Base-by-base conservation (phyloP, 1,140 invertebrate genomes). In the Matsumurasca onukii region DNA sequence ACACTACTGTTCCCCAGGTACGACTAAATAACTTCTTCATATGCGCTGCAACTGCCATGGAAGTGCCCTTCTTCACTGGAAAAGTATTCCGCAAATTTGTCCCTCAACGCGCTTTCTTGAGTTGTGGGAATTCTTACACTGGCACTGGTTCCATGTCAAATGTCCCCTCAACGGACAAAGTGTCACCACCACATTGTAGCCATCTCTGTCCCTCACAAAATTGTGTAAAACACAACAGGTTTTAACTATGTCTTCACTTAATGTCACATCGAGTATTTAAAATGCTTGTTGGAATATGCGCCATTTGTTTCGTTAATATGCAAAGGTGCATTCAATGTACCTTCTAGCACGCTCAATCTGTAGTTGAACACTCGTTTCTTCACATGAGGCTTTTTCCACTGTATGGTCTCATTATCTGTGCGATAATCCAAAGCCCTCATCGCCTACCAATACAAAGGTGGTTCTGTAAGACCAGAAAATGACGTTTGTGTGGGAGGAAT, bases 351-450 rank as follows among this genome's bases (percentile, higher is more conserved):
- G 22, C 68, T 70, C 17, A 75, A 69, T 34, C 74, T 51, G 69
- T 80, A 82, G 62, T 82, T 80, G 72, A 77, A 81, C 13, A 78
- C 72, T 25, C 74, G 67, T 68, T 80, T 73, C 31, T 75, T 66
- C 13, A 66, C 25, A 29, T 66, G 22, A 73, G 62, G 64, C 69
- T 31, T 51, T 63, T 73, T 25, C 72, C 72, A n/a, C 2, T 20
- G 57, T 61, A 61, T 27, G 57, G 57, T 24, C 61, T 2, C 15
- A 64, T 12, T 31, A 64, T 2, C 2, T 64, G 5, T 5, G 3
- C 17, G 61, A 9, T 31, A 64, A 12, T 17, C 61, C 61, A 31
- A 64, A 64, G 31, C 3, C 61, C n/a, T 64, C 61, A 34, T 64
- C 61, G 12, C 29, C 61, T n/a, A 64, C 31, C 20, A 64, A 31